phyloP scores from a whole-genome alignment of 2,797 vertebrate species.

The Intellagama lesueurii region DNA sequence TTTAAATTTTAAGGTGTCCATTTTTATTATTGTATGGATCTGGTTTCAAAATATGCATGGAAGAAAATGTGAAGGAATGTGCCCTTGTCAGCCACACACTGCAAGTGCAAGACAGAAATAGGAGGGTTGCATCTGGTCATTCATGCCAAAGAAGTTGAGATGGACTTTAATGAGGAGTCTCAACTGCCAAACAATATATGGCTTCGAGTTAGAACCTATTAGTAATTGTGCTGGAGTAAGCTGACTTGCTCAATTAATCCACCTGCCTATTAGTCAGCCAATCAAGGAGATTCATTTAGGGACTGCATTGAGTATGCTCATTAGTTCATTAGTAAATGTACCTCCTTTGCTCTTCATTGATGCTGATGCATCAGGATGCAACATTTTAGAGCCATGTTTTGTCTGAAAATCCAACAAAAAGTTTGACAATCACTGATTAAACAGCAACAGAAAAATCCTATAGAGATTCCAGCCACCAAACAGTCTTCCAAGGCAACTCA shows the following conservation, averaged over 20 bases:
- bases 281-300: background rate
- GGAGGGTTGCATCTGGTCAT: background rate
- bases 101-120: background rate
- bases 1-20: background rate
- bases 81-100: background rate
- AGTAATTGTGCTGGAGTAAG: background rate
- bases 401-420: too few species aligned
- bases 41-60: background rate
- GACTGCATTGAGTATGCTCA: background rate
- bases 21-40: background rate
- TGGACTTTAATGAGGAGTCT: background rate
- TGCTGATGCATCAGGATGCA: background rate
- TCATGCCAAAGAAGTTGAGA: background rate
- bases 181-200: background rate
- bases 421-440: too few species aligned
- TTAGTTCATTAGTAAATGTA: background rate
- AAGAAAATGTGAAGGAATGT: background rate
- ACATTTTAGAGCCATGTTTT: too few species aligned
- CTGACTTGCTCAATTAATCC: background rate
- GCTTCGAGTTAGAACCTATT: background rate
- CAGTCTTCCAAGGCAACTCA: background rate
- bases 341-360: background rate
- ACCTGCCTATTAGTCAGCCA: background rate
- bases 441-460: too few species aligned
- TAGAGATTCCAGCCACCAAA: background rate